A percentile compares a stretch with the other conserved stretches of the same genome.
Conservation (phyloP, 2,113 vertebrate species). For the Hippopotamus amphibius region DNA sequence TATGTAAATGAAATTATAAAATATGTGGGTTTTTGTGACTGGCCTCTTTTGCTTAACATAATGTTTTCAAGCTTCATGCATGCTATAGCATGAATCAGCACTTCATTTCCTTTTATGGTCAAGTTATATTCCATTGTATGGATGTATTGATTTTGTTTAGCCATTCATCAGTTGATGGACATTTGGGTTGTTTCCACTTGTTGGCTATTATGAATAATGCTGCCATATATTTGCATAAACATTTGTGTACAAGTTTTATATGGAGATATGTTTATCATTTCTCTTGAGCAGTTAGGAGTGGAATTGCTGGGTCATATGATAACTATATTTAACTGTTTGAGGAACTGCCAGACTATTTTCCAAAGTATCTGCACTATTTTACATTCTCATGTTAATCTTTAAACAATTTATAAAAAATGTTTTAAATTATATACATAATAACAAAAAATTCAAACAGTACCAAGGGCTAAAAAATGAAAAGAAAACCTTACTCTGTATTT, state of each 20-base stretch:
- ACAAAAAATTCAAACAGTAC: neutral
- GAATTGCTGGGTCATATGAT: neutral
- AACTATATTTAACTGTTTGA: neutral
- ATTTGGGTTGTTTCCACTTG: neutral
- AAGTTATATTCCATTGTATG: neutral
- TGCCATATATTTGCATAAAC: neutral
- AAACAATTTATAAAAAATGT: neutral
- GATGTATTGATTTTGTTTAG: neutral
- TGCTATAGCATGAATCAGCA: neutral
- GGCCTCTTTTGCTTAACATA: neutral
- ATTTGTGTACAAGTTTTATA: neutral
- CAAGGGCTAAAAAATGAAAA: neutral
- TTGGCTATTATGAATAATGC: neutral
- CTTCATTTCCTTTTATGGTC: neutral
- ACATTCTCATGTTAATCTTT: neutral
- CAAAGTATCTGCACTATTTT: neutral
- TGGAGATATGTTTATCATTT: neutral
- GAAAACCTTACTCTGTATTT: neutral
- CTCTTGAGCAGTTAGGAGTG: neutral
- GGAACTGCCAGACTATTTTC: neutral
- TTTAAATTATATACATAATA: neutral
- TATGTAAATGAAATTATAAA: neutral
- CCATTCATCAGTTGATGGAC: neutral
- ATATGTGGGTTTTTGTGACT: neutral
- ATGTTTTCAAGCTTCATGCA: neutral